phyloP scores from a whole-genome alignment of 1,140 invertebrate genomes.

The Calephelis nemesis region DNA sequence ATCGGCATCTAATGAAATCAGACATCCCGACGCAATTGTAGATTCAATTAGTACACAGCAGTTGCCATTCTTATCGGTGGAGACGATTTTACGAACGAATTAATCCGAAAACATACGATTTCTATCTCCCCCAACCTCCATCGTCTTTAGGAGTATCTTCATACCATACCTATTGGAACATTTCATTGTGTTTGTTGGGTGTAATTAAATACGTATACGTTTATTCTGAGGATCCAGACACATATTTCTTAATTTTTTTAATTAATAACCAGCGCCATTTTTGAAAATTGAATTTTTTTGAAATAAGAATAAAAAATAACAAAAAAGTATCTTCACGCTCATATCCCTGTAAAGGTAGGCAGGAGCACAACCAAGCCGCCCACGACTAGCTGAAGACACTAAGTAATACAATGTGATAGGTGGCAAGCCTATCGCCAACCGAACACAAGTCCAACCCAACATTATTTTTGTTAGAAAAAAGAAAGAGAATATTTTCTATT shows the following conservation, averaged over 20 bases:
- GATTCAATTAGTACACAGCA: constrained; percentile 75
- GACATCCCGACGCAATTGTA: constrained; percentile 73
- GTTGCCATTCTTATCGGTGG: constrained; percentile 75
- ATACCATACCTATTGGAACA: constrained; percentile 45
- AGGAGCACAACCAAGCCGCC: too few relatives aligned
- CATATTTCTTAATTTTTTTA: too few relatives aligned
- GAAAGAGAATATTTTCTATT: too few relatives aligned
- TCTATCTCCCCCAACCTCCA: constrained; percentile 61
- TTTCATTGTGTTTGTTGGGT: constrained; percentile 64
- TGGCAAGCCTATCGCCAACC: too few relatives aligned
- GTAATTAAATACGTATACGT: constrained; percentile 62
- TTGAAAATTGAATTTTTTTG: too few relatives aligned
- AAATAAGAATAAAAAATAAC: neutral
- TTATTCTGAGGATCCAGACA: constrained; percentile 5
- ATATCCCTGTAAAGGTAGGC: too few relatives aligned
- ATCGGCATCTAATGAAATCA: constrained; percentile 71
- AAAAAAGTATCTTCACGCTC: too few relatives aligned
- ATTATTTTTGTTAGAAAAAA: too few relatives aligned
- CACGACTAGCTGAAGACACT: too few relatives aligned
- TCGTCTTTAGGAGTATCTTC: constrained; percentile 50
- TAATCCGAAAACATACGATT: constrained; percentile 77
- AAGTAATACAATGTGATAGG: too few relatives aligned
- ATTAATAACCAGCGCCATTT: too few relatives aligned
- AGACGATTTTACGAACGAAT: constrained; percentile 79
- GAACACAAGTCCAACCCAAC: too few relatives aligned